Base-by-base conservation (phyloP, 2,797 vertebrate genomes). In the Notamacropus eugenii region DNA sequence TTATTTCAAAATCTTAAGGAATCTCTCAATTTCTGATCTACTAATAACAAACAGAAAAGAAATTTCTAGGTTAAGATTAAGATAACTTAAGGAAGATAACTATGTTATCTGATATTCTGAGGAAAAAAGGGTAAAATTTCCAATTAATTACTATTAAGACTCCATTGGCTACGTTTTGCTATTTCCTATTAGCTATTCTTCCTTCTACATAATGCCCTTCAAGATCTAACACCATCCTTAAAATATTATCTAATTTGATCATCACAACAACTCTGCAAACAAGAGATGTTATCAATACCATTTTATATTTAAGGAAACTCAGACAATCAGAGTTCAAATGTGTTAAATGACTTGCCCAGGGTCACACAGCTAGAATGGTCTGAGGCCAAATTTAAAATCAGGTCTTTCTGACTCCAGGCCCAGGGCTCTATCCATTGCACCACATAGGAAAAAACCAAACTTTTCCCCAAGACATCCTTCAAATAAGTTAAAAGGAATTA, bases 401-500 rank as follows among this genome's bases (percentile, higher is more conserved):
- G 24, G 40, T 87, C 40, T 87, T 87, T 87, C 40, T 87, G 40
- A 82, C n/a, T 82, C n/a, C 8, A 82, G 19, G 19, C 19, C 19
- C 22, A 40, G n/a, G 22, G 22, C 6, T 46, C 40, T 27, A 46
- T 11, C 13, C 16, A 50, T 1, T 87, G 40, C 10, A 87, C 74
- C 13, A 46, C 24, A 22, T 50, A 27, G 40, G 22, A 50, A 11
- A 46, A 46, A 87, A 27, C 9, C 40, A 22, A 82, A 40, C 67
- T 82, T 82, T 4, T 50, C 74, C 40, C 74, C 50, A 87, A 74
- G 40, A 87, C 24, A 87, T 87, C 4, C 22, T 87, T 56, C 54
- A 94, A 96, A 94, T 93, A 95, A 67, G 87, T 90, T 8, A 8
- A 93, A 97, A 54, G 95, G 19, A 92, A 94, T 90, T 54, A 97